These are phyloP conservation scores for Drosophila pectinifera DNA, from an alignment of 1,140 invertebrate species.

Conservation along the genomic window DNA sequence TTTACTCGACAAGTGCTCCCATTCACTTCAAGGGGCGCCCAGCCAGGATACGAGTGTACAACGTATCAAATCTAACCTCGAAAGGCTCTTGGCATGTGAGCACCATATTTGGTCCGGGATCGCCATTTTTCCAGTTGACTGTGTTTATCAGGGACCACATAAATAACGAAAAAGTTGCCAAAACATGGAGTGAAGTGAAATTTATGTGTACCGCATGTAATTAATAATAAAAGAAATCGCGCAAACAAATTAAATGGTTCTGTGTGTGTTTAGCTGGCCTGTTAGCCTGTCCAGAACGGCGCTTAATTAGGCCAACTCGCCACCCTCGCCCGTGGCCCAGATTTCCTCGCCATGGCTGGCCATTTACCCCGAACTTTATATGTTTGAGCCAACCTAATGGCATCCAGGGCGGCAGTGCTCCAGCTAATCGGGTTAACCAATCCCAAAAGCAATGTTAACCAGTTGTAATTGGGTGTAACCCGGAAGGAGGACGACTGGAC, in stretches of 20 bases:
- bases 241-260: slow-evolving; percentile 55
- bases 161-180: slow-evolving; percentile 49
- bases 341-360: not conserved
- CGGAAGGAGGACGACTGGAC: not conserved
- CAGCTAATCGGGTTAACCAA: slow-evolving; percentile 51
- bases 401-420: slow-evolving; percentile 23
- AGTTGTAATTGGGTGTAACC: slow-evolving; percentile 50
- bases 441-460: slow-evolving; percentile 54
- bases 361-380: slow-evolving; percentile 39
- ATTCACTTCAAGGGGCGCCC: slow-evolving; percentile 22
- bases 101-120: slow-evolving; percentile 34
- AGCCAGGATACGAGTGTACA: slow-evolving; percentile 8
- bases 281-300: slow-evolving; percentile 44
- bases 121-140: slow-evolving; percentile 26
- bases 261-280: slow-evolving; percentile 49
- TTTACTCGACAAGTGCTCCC: slow-evolving; percentile 19
- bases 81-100: slow-evolving; percentile 23
- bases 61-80: slow-evolving; percentile 17
- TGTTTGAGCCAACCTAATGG: slow-evolving; percentile 42
- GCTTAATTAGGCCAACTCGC: slow-evolving; percentile 57
- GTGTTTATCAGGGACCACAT: slow-evolving; percentile 39
- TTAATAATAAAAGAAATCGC: slow-evolving; percentile 70
- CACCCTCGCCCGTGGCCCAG: not conserved
- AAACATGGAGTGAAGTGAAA: slow-evolving; percentile 37
- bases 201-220: slow-evolving; percentile 57